Evolutionary conservation across 2,113 vertebrate species (phyloP).

Genomic region (Rhizomys pruinosus): DNA sequence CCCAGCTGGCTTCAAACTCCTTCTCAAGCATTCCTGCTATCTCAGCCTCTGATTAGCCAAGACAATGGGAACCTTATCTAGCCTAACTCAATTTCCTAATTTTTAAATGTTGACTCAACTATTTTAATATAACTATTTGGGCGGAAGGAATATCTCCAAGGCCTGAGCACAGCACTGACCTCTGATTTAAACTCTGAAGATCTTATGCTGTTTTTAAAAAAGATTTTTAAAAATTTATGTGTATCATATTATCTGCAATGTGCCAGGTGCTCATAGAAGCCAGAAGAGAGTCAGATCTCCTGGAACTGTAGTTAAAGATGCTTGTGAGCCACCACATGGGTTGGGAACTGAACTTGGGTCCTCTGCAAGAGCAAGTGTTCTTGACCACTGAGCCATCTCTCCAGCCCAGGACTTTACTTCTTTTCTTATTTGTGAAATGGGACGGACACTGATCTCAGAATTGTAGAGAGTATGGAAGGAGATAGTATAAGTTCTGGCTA

Average conservation of each 20-base stretch:
- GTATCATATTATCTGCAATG: background rate
- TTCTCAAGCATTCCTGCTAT: background rate
- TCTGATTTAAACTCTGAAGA: constrained; percentile 35
- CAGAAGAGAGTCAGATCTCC: background rate
- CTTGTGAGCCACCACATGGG: background rate
- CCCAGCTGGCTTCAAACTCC: background rate
- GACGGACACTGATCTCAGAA: background rate
- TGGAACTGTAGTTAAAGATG: background rate
- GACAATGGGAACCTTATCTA: background rate
- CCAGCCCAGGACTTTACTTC: background rate
- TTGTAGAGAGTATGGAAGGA: background rate
- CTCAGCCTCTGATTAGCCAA: background rate
- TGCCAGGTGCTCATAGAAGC: background rate
- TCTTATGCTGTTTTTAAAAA: background rate
- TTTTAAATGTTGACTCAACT: constrained; percentile 33
- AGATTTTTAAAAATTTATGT: background rate
- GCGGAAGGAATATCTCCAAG: background rate
- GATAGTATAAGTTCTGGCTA: background rate
- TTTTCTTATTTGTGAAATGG: background rate
- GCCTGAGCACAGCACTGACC: background rate
- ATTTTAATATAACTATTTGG: background rate
- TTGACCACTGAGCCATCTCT: background rate
- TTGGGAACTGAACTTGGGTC: background rate
- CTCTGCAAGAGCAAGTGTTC: background rate
- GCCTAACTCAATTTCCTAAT: background rate